Evolutionary conservation across 2,113 vertebrate genomes (phyloP).

Genomic region (Rousettus leschenaultii): DNA sequence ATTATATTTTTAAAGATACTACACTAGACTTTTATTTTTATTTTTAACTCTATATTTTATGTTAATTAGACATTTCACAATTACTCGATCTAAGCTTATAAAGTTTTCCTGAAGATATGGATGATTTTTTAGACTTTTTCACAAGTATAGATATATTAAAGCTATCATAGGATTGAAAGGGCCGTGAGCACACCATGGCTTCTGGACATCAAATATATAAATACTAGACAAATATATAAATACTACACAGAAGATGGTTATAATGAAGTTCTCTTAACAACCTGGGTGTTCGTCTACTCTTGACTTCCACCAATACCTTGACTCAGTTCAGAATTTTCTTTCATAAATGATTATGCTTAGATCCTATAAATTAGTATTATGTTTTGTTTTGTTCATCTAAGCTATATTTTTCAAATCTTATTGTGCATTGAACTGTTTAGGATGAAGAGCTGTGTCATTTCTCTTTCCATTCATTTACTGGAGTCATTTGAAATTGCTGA

Average conservation of each 20-base stretch:
- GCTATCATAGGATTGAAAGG: neutral
- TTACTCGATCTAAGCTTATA: neutral
- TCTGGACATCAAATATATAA: neutral
- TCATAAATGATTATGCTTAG: neutral
- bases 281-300: fast-evolving
- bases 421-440: neutral
- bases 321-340: neutral
- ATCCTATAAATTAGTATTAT: neutral
- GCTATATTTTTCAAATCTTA: neutral
- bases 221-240: neutral
- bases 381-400: neutral
- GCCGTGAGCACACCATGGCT: fast-evolving
- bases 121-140: neutral
- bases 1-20: neutral
- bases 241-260: neutral
- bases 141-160: neutral
- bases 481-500: neutral
- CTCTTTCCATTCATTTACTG: neutral
- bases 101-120: neutral
- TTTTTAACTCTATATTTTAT: neutral
- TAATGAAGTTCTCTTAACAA: neutral
- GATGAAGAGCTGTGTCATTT: neutral
- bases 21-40: neutral
- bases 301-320: neutral
- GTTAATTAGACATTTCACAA: neutral